Evolutionary conservation across 2,888 invertebrate genomes (phyloP), one percentile per base, ranked within the genome.

Genomic region (Caenorhabditis uteleia): DNA sequence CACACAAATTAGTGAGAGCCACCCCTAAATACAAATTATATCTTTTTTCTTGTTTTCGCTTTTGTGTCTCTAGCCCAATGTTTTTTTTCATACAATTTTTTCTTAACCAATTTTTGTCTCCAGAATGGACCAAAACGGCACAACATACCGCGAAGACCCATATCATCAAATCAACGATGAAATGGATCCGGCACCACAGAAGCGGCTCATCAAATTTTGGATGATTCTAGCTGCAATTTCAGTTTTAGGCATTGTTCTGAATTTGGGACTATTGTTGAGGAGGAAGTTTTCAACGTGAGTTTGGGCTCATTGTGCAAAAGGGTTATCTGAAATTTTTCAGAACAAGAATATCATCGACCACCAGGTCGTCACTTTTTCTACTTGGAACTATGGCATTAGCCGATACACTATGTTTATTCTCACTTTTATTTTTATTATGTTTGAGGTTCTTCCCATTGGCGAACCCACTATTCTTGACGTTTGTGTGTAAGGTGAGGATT

Each of bases 401-500:
- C 7, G 80, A 80, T 50, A 80, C 79, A 1, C 20, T 77, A 18
- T 70, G 72, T 34, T 65, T 78, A 7, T 55, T 68, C 18, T 70
- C 78, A 1, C 59, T 78, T 3, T 64, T 78, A 31, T 56, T 77
- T 39, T 58, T 68, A 18, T 65, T 80, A 8, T 73, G 55, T 31
- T 69, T 62, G n/a, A 70, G 69, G 23, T 78, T 74, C 54, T 65
- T 74, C 44, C 70, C 71, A 33, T 59, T 75, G 31, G 48, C 49
- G 25, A 53, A 64, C 44, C 65, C 62, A n/a, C 39, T 55, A 14
- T 49, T 73, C n/a, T 53, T 79, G 36, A 66, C 74, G 20, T 50
- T 77, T 40, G 69, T 77, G 18, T 80, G 80, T 64, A 80, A 80
- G 68, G 79, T 79, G 47, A 40, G 65, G n/a, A n/a, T n/a, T n/a